phyloP scores from a whole-genome alignment of 2,888 invertebrate genomes.

The Drosophila hawaiiensis region DNA sequence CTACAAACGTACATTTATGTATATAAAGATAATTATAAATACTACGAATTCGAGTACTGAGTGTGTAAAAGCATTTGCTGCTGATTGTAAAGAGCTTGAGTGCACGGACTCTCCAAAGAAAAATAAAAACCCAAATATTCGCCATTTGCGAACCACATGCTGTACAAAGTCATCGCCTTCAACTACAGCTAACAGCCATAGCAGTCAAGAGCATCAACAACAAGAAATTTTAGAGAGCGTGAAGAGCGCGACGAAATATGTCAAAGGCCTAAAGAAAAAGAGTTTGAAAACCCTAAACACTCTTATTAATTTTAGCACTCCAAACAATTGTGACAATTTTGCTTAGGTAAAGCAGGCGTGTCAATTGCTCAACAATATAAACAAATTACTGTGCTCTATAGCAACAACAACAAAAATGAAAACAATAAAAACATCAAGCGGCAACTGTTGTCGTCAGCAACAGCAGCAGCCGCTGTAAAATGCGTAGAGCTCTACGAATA shows the following conservation, averaged over 20 bases:
- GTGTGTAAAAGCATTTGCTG: conserved; percentile 21
- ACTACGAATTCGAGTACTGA: conserved; percentile 6
- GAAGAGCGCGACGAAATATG: conserved; percentile 63
- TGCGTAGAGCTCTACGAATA: conserved; percentile 45
- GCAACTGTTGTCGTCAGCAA: conserved; percentile 33
- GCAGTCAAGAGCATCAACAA: conserved; percentile 17
- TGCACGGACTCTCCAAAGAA: conserved; percentile 7
- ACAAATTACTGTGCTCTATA: conserved; percentile 64
- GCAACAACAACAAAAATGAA: conserved; percentile 18
- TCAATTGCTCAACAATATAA: conserved; percentile 77
- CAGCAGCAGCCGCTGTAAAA: conserved; percentile 28
- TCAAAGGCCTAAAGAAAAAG: conserved; percentile 54
- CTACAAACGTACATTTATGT: not conserved
- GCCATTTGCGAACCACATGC: conserved; percentile 31
- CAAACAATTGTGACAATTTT: conserved; percentile 77
- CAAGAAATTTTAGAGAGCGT: conserved; percentile 19
- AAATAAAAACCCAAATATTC: conserved; percentile 9
- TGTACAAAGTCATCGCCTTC: conserved; percentile 59
- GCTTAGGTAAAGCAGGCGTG: conserved; percentile 73
- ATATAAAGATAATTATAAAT: conserved; percentile 6
- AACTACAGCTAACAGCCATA: conserved; percentile 29
- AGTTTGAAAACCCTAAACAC: conserved; percentile 55
- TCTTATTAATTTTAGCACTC: conserved; percentile 73
- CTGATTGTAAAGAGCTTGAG: conserved; percentile 31
- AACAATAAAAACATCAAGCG: conserved; percentile 18